phyloP scores from a whole-genome alignment of 2,113 vertebrate genomes.

The Entelurus aequoreus region DNA sequence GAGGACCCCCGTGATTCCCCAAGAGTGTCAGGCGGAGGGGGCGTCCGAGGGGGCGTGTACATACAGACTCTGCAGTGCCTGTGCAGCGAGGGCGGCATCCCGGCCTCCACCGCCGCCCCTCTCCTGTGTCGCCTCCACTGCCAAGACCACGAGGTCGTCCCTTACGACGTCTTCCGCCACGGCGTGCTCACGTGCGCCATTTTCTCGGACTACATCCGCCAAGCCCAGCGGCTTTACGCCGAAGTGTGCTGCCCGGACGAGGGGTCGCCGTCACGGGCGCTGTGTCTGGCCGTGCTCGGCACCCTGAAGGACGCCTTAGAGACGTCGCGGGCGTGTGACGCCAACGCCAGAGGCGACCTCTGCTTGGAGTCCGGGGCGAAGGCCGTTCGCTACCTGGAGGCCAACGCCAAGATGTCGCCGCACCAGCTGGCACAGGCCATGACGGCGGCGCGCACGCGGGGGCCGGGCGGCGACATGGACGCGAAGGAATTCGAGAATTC shows the following conservation, averaged over 20 bases:
- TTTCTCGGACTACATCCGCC: constrained; percentile 84
- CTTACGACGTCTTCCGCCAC: constrained; percentile 84
- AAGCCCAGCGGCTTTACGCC: constrained; percentile 77
- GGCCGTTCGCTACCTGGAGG: constrained; percentile 77
- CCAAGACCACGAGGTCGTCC: constrained; percentile 86
- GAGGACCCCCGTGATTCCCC: constrained; percentile 12
- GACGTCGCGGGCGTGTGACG: constrained; percentile 46
- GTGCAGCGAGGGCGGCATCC: constrained; percentile 77
- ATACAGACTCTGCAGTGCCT: constrained; percentile 80
- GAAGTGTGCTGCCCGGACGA: constrained; percentile 70
- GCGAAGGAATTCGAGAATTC: constrained; percentile 86
- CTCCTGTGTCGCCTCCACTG: constrained; percentile 81
- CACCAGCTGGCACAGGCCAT: constrained; percentile 79
- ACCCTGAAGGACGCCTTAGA: constrained; percentile 82
- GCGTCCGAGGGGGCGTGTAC: constrained; percentile 82
- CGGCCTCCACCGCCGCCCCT: constrained; percentile 69
- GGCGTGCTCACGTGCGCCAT: constrained; percentile 85
- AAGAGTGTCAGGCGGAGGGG: constrained; percentile 62
- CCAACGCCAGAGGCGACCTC: constrained; percentile 31
- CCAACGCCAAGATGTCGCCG: constrained; percentile 84
- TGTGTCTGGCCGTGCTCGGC: constrained; percentile 80
- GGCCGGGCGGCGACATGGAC: constrained; percentile 72
- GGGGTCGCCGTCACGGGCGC: constrained; percentile 61
- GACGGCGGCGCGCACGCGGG: constrained; percentile 66
- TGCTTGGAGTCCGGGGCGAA: constrained; percentile 69